Conservation (phyloP, 2,797 vertebrate species). For the Tangara arthus region DNA sequence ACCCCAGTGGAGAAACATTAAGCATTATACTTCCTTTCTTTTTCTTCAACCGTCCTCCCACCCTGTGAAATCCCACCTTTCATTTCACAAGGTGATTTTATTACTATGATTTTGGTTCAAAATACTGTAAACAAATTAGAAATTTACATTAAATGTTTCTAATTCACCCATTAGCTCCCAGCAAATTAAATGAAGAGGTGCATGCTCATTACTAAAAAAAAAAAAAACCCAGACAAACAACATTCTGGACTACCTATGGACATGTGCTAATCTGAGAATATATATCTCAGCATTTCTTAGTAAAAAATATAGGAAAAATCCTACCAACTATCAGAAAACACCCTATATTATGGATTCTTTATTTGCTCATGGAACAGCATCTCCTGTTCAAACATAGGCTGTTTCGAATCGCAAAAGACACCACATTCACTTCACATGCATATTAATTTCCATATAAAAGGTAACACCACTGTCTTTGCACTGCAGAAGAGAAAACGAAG, state of each 20-base stretch:
- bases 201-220: background rate
- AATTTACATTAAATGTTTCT: background rate
- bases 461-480: background rate
- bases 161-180: background rate
- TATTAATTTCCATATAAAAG: background rate
- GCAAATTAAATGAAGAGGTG: background rate
- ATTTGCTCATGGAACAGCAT: background rate
- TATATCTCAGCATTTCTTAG: background rate
- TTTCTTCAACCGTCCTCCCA: background rate
- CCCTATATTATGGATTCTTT: background rate
- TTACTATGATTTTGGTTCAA: constrained; percentile 20
- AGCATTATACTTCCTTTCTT: background rate
- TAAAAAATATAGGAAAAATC: background rate
- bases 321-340: background rate
- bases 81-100: constrained; percentile 1
- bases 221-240: background rate
- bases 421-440: background rate
- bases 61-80: background rate
- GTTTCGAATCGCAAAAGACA: background rate
- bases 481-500: background rate
- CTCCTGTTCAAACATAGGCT: background rate
- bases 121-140: background rate
- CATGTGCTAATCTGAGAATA: background rate
- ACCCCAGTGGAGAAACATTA: background rate
- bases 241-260: background rate